Percentiles rank a stretch among this genome's conserved stretches.
Evolutionary conservation across 2,113 vertebrate species (phyloP).

Genomic region (Mobula birostris): DNA sequence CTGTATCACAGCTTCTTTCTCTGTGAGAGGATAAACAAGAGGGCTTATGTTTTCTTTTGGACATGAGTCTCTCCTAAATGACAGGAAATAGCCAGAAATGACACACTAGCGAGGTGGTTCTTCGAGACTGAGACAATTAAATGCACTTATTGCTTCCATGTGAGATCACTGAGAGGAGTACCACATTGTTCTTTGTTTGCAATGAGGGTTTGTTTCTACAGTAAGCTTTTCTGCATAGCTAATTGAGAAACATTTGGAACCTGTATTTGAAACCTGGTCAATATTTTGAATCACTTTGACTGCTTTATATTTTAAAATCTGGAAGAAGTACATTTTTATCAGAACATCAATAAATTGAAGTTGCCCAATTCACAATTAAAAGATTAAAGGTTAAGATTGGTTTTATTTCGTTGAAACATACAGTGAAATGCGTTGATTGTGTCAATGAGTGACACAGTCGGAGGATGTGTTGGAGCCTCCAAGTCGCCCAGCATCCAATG

Average conservation of each 20-base stretch:
- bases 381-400: no score
- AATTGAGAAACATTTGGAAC: neutral
- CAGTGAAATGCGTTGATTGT: no score
- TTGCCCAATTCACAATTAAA: neutral
- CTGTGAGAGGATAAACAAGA: conserved; percentile 12
- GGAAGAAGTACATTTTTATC: neutral
- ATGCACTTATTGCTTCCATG: neutral
- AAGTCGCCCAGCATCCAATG: no score
- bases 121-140: neutral
- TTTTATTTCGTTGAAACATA: no score
- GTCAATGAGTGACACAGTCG: no score
- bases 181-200: neutral
- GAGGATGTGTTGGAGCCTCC: no score
- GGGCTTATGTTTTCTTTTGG: conserved; percentile 14
- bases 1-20: neutral
- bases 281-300: neutral
- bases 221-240: neutral
- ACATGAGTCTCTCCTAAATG: neutral
- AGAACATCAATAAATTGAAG: neutral
- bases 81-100: conserved; percentile 27
- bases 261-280: neutral
- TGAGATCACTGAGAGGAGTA: neutral
- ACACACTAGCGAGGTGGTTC: neutral
- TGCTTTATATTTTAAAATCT: neutral
- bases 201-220: neutral